Conservation (phyloP, 1,140 invertebrate genomes). For the Papilio glaucus region DNA sequence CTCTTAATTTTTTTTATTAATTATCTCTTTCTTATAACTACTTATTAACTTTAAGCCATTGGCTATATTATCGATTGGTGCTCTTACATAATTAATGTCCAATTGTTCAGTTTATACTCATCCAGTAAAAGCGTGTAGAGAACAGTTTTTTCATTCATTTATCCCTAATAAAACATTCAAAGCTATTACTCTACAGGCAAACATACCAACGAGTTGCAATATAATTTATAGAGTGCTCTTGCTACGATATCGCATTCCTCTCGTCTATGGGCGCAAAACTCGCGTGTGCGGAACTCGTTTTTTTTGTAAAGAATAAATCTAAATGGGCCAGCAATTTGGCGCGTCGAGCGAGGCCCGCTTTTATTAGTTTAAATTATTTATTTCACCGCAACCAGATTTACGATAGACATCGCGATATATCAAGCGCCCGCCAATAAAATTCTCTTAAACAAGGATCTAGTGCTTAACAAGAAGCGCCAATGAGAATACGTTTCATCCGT, state of each 20-base stretch:
- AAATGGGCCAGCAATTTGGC: conserved; percentile 38
- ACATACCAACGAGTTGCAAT: conserved; percentile 2
- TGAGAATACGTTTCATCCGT: not conserved
- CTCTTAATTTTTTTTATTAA: too few species aligned
- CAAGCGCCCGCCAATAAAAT: conserved; percentile 76
- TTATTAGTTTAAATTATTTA: conserved; percentile 82
- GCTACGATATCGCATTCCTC: not conserved
- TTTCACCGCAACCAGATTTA: conserved; percentile 77
- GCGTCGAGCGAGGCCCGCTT: conserved; percentile 49
- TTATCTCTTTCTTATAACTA: too few species aligned
- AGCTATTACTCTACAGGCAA: not conserved
- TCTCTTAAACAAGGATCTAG: conserved; percentile 50
- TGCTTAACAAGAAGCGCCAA: conserved; percentile 13
- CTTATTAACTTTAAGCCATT: too few species aligned
- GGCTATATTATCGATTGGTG: not conserved
- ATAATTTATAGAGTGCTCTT: conserved; percentile 18
- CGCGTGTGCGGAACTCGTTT: conserved; percentile 14
- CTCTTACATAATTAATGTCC: not conserved
- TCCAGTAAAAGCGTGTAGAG: not conserved
- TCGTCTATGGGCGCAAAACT: not conserved
- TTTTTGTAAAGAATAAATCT: conserved; percentile 32
- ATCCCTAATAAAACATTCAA: not conserved
- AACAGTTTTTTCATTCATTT: not conserved
- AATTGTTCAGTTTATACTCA: not conserved
- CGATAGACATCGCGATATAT: conserved; percentile 77